Evolutionary conservation across 2,888 invertebrate species (phyloP).

Genomic region (Rhimphoctona megacephalus): DNA sequence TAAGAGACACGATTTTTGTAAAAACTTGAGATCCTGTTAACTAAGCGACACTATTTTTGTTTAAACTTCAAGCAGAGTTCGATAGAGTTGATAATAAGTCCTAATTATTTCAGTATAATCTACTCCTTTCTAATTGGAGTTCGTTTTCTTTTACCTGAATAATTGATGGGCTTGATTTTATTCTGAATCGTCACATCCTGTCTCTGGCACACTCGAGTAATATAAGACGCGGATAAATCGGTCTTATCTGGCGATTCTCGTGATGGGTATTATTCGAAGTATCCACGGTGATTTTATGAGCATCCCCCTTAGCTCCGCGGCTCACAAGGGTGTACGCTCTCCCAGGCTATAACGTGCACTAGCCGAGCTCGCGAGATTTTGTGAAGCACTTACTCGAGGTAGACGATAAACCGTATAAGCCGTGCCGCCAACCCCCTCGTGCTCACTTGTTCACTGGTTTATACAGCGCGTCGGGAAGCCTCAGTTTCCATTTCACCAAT

Average conservation of each 20-base stretch:
- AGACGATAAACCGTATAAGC: conserved; percentile 76
- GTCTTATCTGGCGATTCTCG: conserved; percentile 55
- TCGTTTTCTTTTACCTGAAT: not conserved
- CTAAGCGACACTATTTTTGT: not conserved
- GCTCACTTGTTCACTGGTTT: conserved; percentile 50
- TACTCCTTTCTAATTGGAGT: not conserved
- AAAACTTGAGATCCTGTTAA: not conserved
- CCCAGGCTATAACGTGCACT: conserved; percentile 14
- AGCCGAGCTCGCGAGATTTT: conserved; percentile 72
- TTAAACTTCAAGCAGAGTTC: not conserved
- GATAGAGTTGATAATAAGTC: not conserved
- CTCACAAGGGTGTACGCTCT: conserved; percentile 29
- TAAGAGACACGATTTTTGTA: not conserved
- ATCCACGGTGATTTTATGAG: conserved; percentile 78
- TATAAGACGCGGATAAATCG: conserved; percentile 36
- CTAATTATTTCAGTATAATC: not conserved
- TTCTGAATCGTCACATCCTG: not conserved
- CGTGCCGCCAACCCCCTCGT: conserved; percentile 53
- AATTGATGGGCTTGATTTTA: conserved; percentile 25
- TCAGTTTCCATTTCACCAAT: conserved; percentile 78
- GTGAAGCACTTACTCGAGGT: conserved; percentile 75
- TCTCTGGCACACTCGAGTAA: not conserved
- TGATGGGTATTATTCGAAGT: conserved; percentile 71
- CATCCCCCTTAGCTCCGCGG: conserved; percentile 30
- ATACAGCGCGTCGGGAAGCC: conserved; percentile 56